Percentiles rank a stretch among this genome's conserved stretches.
Conservation (phyloP, 2,888 invertebrate genomes). For the Amblyjoppa proteus region DNA sequence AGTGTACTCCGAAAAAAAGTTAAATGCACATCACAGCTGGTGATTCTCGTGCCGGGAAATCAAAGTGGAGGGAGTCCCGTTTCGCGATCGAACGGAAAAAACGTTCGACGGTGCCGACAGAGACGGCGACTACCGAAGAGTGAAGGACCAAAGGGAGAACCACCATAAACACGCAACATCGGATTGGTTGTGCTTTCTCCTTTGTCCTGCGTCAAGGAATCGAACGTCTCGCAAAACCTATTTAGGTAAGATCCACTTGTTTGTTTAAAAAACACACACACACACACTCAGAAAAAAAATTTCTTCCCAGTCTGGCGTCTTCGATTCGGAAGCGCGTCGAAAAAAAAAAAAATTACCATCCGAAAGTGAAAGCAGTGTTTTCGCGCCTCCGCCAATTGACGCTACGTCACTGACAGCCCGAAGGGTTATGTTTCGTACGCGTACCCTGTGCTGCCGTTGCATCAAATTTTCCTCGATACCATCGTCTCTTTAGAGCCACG, state of each 20-base stretch:
- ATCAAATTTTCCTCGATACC: conserved; percentile 44
- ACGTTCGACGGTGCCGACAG: conserved; percentile 31
- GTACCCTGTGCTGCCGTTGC: conserved; percentile 71
- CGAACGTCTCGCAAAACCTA: conserved; percentile 72
- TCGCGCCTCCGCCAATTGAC: conserved; percentile 76
- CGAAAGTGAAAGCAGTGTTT: conserved; percentile 72
- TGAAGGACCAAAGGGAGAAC: conserved; percentile 45
- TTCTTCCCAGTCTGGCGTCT: not conserved
- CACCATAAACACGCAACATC: conserved; percentile 61
- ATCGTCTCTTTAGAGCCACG: not conserved
- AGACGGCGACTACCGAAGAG: conserved; percentile 20
- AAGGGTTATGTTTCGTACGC: conserved; percentile 74
- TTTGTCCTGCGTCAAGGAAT: conserved; percentile 73
- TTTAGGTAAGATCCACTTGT: conserved; percentile 56
- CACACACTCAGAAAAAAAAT: conserved; percentile 13
- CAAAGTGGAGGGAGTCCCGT: conserved; percentile 29
- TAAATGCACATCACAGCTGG: conserved; percentile 61
- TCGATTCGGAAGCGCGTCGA: not conserved
- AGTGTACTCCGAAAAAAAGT: conserved; percentile 13
- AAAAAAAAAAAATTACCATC: conserved; percentile 25
- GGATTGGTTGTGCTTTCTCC: conserved; percentile 74
- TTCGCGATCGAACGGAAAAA: conserved; percentile 46
- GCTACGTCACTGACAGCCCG: conserved; percentile 76
- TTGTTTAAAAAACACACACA: not conserved
- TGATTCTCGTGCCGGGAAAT: conserved; percentile 53